Evolutionary conservation across 2,888 invertebrate genomes (phyloP), one percentile per base, ranked within the genome.

Genomic region (Drosophila neotestacea): DNA sequence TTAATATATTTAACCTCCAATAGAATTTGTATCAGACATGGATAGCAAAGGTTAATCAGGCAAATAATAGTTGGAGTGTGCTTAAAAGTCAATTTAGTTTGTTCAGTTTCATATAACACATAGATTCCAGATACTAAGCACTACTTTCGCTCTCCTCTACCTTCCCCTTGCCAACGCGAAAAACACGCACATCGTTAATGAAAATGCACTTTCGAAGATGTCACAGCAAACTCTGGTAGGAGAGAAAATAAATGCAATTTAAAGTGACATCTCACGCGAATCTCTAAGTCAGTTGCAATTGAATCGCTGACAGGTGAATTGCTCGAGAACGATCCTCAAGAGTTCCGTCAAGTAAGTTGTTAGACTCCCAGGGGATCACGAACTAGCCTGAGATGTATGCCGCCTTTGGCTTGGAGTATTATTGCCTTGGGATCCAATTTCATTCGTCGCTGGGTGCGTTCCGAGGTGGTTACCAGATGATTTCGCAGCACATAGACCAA

Each of bases 401-500:
- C 92, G 0, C 90, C 92, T 11, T 90, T 80, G 6, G 92, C 87
- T 52, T 92, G 91, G 10, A 91, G 73, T 13, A 92, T 87, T 2
- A 92, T 74, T 0, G 92, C 92, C 63, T 90, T 91, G 4, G 89
- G 88, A 52, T 92, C 84, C 5, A 92, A 51, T 59, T 86, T 85
- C 85, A 92, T 90, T 41, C 76, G 78, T 4, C 74, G 79, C 5
- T 67, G 89, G 4, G 92, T 92, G 34, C 80, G 85, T 5, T 79
- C 73, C 36, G 90, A 90, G 0, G 88, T 85, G 5, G 82, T 80
- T 3, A 93, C 90, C 61, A 82, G 77, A 82, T 92, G 92, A 69
- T 92, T 91, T 10, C 90, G 89, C 42, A 92, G 77, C 56, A 93
- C 83, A 48, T 91, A 85, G 4, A 92, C 87, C 36, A 93, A 70